Percentiles rank a stretch among this genome's conserved stretches.
phyloP scores from a whole-genome alignment of 2,888 invertebrate genomes.

The Sceliomorpha sp. region DNA sequence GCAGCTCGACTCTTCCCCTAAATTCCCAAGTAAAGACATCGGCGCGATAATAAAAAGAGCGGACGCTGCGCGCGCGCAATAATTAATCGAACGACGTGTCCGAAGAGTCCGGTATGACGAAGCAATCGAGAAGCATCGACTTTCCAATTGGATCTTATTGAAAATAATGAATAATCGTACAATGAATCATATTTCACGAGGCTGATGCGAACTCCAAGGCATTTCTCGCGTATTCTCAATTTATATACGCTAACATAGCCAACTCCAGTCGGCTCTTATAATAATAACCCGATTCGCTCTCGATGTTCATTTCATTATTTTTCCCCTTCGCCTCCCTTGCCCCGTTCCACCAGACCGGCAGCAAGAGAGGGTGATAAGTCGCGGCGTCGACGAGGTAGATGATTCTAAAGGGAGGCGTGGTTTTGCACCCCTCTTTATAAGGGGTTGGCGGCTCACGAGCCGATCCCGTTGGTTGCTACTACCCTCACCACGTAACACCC shows the following conservation, averaged over 20 bases:
- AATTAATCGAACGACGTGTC: too few relatives aligned
- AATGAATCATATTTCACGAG: slow-evolving; percentile 60
- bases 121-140: background rate
- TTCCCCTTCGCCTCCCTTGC: slow-evolving; percentile 60
- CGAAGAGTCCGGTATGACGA: too few relatives aligned
- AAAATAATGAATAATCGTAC: slow-evolving; percentile 66
- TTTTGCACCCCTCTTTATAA: slow-evolving; percentile 61
- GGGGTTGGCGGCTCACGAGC: slow-evolving; percentile 52
- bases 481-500: slow-evolving; percentile 63
- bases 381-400: slow-evolving; percentile 76
- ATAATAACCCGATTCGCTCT: slow-evolving; percentile 76
- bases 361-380: slow-evolving; percentile 78
- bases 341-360: slow-evolving; percentile 35
- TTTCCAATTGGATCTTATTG: slow-evolving; percentile 41
- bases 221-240: slow-evolving; percentile 61
- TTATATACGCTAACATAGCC: slow-evolving; percentile 65
- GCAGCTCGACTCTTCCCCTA: too few relatives aligned
- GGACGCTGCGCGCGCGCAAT: too few relatives aligned
- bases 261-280: slow-evolving; percentile 72
- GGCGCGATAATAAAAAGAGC: too few relatives aligned
- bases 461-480: slow-evolving; percentile 71
- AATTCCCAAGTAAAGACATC: too few relatives aligned
- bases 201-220: slow-evolving; percentile 36
- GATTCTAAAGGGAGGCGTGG: slow-evolving; percentile 75
- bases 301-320: slow-evolving; percentile 80